Percentiles rank a stretch among this genome's conserved stretches.
Conservation (phyloP, 2,113 vertebrate genomes). For the Xenotilapia flavipinnis region DNA sequence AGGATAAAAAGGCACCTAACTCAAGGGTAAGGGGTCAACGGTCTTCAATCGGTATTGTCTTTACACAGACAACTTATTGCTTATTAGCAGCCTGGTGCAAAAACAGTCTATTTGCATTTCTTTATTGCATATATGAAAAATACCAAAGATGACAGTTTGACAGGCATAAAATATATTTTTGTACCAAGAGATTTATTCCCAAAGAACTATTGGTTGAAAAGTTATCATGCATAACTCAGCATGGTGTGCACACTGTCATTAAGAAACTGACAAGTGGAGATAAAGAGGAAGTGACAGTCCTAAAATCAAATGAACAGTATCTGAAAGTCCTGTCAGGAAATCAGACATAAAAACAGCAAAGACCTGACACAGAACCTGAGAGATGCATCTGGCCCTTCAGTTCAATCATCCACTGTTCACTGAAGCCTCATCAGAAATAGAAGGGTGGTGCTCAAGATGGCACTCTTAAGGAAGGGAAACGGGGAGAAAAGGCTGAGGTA, state of each 20-base stretch:
- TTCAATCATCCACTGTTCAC: background rate
- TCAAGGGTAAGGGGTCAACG: fast-evolving
- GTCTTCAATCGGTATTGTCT: fast-evolving
- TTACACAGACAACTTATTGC: background rate
- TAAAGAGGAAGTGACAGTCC: background rate
- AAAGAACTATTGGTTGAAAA: background rate
- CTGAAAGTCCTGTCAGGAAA: background rate
- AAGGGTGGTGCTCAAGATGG: background rate
- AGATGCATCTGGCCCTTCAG: background rate
- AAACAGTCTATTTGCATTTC: background rate
- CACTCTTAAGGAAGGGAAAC: background rate
- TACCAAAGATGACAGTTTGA: background rate
- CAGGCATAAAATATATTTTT: background rate
- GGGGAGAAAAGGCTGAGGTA: background rate
- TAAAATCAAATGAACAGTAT: background rate
- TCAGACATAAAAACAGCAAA: background rate
- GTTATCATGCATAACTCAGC: background rate
- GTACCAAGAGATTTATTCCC: background rate
- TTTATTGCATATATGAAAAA: background rate
- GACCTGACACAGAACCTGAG: background rate
- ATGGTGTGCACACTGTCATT: background rate
- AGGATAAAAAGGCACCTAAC: background rate
- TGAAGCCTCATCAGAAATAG: background rate
- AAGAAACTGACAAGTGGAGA: background rate
- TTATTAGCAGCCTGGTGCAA: background rate